phyloP scores from a whole-genome alignment of 2,888 invertebrate species.

The Phoenoteleia sp. region DNA sequence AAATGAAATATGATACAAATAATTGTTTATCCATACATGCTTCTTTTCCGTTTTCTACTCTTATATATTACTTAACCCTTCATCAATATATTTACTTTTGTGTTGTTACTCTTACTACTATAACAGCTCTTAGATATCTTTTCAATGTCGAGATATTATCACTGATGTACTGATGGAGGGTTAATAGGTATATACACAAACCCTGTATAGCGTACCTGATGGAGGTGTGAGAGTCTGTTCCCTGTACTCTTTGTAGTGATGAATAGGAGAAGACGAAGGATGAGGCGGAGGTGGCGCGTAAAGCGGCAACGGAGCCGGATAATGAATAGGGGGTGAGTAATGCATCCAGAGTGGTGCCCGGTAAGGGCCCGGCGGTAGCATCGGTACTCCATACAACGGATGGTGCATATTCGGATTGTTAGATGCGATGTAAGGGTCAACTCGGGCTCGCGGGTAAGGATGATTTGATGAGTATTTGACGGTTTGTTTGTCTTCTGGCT shows the following conservation, averaged over 20 bases:
- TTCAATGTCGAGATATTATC: too few relatives aligned
- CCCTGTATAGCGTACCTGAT: too few relatives aligned
- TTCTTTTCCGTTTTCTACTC: too few relatives aligned
- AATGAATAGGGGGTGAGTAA: conserved; percentile 87
- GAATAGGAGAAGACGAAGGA: conserved; percentile 83
- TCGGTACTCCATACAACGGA: conserved; percentile 85
- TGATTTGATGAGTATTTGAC: conserved; percentile 84
- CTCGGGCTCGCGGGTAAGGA: conserved; percentile 82
- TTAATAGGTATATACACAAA: too few relatives aligned
- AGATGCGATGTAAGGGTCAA: conserved; percentile 83
- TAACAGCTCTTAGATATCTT: too few relatives aligned
- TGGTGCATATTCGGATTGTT: conserved; percentile 83
- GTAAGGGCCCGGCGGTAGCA: conserved; percentile 86
- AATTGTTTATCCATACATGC: too few relatives aligned
- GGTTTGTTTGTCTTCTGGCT: conserved; percentile 84
- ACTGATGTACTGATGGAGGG: too few relatives aligned
- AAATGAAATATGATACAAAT: too few relatives aligned
- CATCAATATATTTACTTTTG: too few relatives aligned
- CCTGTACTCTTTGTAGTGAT: conserved; percentile 86
- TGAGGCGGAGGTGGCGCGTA: conserved; percentile 84
- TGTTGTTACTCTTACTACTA: too few relatives aligned
- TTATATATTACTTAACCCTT: too few relatives aligned
- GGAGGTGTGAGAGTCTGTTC: conserved; percentile 86
- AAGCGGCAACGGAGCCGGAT: conserved; percentile 86
- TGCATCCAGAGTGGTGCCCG: conserved; percentile 87